These are phyloP conservation scores for Drosophila quadrilineata DNA, from an alignment of 1,140 invertebrate species.

Conservation along the genomic window DNA sequence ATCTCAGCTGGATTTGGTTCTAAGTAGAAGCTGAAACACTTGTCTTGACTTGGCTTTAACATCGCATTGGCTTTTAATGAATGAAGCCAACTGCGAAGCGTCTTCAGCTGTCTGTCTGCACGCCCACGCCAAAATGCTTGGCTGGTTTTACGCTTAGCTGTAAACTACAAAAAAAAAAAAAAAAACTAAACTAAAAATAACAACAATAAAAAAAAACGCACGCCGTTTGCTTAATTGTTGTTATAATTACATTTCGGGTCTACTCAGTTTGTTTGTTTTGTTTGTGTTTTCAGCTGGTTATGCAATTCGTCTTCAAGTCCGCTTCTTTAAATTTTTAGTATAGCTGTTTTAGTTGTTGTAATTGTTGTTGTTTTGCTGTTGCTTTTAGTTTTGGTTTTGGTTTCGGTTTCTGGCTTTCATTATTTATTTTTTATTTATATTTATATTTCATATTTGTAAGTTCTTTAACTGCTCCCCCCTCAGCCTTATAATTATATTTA, in stretches of 20 bases:
- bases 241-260: conserved; percentile 72
- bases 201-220: no score
- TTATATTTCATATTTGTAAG: conserved; percentile 14
- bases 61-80: conserved; percentile 61
- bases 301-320: no score
- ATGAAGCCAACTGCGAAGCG: conserved; percentile 17
- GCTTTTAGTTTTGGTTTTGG: conserved; percentile 35
- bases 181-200: no score
- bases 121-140: conserved; percentile 49
- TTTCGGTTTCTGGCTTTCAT: conserved; percentile 78
- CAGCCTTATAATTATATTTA: conserved; percentile 70
- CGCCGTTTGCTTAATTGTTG: conserved; percentile 80
- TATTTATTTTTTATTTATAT: conserved; percentile 42
- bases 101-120: neutral
- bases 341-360: conserved; percentile 47
- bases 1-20: no score
- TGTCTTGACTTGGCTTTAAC: conserved; percentile 31
- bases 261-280: conserved; percentile 20
- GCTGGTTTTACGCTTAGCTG: conserved; percentile 65
- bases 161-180: no score
- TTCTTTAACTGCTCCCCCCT: conserved; percentile 45
- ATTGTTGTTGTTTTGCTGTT: conserved; percentile 37
- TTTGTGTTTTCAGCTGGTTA: no score
- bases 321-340: no score
- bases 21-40: conserved; percentile 11